phyloP scores from a whole-genome alignment of 2,797 vertebrate species.

The Holocentrus rufus region DNA sequence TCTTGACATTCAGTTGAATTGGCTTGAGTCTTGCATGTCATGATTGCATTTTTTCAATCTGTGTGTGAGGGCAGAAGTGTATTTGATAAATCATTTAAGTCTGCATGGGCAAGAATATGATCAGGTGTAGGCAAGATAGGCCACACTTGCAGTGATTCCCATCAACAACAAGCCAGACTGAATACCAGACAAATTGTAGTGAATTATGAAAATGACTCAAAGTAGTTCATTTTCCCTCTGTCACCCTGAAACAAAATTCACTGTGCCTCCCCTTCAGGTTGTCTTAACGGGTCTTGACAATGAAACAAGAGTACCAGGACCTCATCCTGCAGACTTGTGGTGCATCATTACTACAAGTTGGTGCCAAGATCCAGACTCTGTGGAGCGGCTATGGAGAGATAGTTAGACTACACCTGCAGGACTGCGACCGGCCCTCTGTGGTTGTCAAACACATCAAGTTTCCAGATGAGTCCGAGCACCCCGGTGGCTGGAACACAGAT shows the following conservation, averaged over 20 bases:
- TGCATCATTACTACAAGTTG: slow-evolving; percentile 71
- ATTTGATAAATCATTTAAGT: too few species aligned
- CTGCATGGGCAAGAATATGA: neutral
- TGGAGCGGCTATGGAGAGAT: slow-evolving; percentile 85
- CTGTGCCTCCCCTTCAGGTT: neutral
- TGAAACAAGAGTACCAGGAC: slow-evolving; percentile 80
- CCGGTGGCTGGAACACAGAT: slow-evolving; percentile 74
- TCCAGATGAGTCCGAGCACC: slow-evolving; percentile 67
- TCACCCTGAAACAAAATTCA: too few species aligned
- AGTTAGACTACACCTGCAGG: slow-evolving; percentile 77
- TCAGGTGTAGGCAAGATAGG: slow-evolving; percentile 15
- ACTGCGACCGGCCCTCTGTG: slow-evolving; percentile 75
- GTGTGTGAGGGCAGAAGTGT: neutral
- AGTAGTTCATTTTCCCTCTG: too few species aligned
- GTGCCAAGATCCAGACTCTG: slow-evolving; percentile 77
- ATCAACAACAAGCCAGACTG: too few species aligned
- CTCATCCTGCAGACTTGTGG: slow-evolving; percentile 76
- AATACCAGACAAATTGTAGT: too few species aligned
- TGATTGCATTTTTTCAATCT: too few species aligned
- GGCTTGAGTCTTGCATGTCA: too few species aligned
- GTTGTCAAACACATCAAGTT: slow-evolving; percentile 82
- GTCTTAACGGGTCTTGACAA: slow-evolving; percentile 44
- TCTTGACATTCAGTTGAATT: neutral
- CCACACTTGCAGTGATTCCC: neutral
- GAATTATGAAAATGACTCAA: too few species aligned